Evolutionary conservation across 2,113 vertebrate species (phyloP), one percentile per base, ranked within the genome.

Genomic region (Gnathonemus echidnorhynchus): DNA sequence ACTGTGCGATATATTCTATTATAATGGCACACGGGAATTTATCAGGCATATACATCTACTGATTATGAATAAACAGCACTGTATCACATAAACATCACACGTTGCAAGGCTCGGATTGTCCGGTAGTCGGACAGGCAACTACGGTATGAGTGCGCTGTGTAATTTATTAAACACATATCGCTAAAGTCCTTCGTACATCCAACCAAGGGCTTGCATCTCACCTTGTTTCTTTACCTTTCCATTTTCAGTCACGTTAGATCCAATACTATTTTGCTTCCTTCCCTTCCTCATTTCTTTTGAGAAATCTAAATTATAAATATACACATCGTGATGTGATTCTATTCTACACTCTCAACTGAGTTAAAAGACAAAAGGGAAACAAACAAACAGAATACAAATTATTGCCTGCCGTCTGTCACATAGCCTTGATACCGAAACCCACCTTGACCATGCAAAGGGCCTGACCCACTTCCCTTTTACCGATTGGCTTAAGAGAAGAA

Each of bases 241-340:
- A 89, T 93, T 90, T 53, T 87, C 92, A 92, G 91, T 92, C 84
- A 91, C 84, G 62, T 56, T 91, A 88, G 88, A 91, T 86, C 91
- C 93, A 42, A 62, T 93, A 92, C 62, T 92, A 50, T 91, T 88
- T 93, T 94, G 93, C 90, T 91, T 94, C 89, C 93, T 96, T 19
- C 88, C 77, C 90, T 92, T 95, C 94, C 93, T 96, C 95, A 96
- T 96, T 15, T 90, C 93, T 17, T 91, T 91, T 85, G 31, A 92
- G 90, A 89, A 89, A 17, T 53, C 1, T 56, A 49, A n/a, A 85
- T 89, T 89, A 83, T 56, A 88, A 56, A 88, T 48, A 17, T 24
- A 17, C 31, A 5, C 35, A 48, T 80, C n/a, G 15, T 35, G 24
- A 52, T 3, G 31, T 35, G 24, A 86, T 9, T 21, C 2, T 74